A percentile compares a stretch with the other conserved stretches of the same genome.
These are phyloP conservation scores for Epistrophella euchroma DNA, from an alignment of 2,888 invertebrate species.

Conservation along the genomic window DNA sequence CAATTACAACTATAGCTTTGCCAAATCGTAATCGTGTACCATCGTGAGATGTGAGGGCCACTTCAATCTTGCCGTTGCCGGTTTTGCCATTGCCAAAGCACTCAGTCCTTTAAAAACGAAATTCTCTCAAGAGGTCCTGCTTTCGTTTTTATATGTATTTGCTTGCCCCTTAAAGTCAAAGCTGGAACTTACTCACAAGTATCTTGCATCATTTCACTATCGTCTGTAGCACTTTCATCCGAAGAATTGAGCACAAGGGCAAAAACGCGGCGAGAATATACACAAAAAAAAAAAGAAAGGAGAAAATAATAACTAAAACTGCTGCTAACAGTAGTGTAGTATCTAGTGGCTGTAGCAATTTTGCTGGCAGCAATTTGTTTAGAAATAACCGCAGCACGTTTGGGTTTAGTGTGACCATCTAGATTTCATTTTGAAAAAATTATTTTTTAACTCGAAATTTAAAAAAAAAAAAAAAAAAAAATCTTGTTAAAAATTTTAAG, in stretches of 20 bases:
- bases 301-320: slow-evolving; percentile 58
- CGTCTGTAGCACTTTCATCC: slow-evolving; percentile 5
- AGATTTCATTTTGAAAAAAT: too few relatives aligned
- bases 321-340: slow-evolving; percentile 36
- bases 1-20: slow-evolving; percentile 27
- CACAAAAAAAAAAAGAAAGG: background rate
- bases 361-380: slow-evolving; percentile 69
- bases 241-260: slow-evolving; percentile 14
- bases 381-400: slow-evolving; percentile 49
- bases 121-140: slow-evolving; percentile 27
- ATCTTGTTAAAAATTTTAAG: too few relatives aligned
- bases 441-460: too few relatives aligned
- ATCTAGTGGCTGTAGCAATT: slow-evolving; percentile 58
- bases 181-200: slow-evolving; percentile 23
- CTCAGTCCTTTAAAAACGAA: slow-evolving; percentile 39
- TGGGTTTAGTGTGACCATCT: slow-evolving; percentile 10
- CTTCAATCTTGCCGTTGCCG: slow-evolving; percentile 9
- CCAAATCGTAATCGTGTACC: background rate
- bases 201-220: slow-evolving; percentile 49
- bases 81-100: slow-evolving; percentile 43
- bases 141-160: slow-evolving; percentile 14
- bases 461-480: too few relatives aligned
- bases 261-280: background rate
- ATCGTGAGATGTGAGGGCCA: slow-evolving; percentile 50
- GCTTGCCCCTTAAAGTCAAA: slow-evolving; percentile 23